These are phyloP conservation scores for Agriopis aurantiaria DNA, from an alignment of 2,888 invertebrate genomes.

Conservation along the genomic window DNA sequence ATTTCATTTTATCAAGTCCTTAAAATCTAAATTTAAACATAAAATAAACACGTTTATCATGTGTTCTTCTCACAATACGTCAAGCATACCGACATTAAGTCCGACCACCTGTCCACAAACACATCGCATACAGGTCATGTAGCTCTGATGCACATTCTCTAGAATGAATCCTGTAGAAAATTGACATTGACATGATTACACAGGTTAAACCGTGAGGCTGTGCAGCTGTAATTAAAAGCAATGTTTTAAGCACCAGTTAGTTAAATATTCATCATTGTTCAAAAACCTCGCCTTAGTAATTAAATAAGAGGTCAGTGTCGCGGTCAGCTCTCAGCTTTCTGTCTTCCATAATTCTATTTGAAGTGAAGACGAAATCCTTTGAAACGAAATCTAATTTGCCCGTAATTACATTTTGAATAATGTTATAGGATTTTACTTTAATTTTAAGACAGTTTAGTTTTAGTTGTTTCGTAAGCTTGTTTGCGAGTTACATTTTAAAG, in stretches of 20 bases:
- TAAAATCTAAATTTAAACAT: too few species aligned
- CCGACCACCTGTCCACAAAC: too few species aligned
- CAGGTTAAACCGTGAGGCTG: too few species aligned
- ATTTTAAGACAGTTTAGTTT: slow-evolving; percentile 39
- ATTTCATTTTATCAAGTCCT: too few species aligned
- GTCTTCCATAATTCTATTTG: slow-evolving; percentile 10
- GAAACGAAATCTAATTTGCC: slow-evolving; percentile 31
- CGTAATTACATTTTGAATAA: slow-evolving; percentile 35
- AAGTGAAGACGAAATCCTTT: slow-evolving; percentile 26
- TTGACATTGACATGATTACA: too few species aligned
- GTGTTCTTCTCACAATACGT: too few species aligned
- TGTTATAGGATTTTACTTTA: slow-evolving; percentile 32
- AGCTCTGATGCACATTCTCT: too few species aligned
- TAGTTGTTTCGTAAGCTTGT: slow-evolving; percentile 40
- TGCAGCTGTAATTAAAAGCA: background rate
- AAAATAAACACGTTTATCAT: too few species aligned
- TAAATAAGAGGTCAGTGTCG: slow-evolving; percentile 18
- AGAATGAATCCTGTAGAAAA: too few species aligned
- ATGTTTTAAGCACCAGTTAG: slow-evolving; percentile 1
- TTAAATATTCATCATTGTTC: slow-evolving; percentile 12
- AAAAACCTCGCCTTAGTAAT: slow-evolving; percentile 23
- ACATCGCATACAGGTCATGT: too few species aligned
- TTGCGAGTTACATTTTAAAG: slow-evolving; percentile 37
- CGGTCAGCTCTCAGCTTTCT: slow-evolving; percentile 19
- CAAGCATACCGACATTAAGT: too few species aligned